These are phyloP conservation scores for Antedon mediterranea DNA, from an alignment of 53 echinoderm and acorn worm genomes.

Conservation along the genomic window DNA sequence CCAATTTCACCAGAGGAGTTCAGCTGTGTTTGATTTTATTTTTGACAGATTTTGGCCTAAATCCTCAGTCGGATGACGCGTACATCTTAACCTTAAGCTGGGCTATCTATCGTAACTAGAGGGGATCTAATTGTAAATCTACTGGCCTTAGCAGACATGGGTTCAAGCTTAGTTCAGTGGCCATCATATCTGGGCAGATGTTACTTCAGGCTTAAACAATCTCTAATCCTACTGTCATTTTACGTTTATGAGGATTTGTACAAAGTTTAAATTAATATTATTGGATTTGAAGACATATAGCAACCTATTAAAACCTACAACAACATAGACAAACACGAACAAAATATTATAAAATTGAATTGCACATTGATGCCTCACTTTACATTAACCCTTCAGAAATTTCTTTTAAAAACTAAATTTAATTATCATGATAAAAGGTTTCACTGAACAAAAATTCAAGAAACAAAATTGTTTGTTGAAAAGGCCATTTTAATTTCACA, in stretches of 20 bases:
- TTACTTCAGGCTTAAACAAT: background rate
- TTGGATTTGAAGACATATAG: background rate
- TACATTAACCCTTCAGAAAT: no score
- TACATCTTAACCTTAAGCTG: background rate
- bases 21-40: background rate
- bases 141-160: background rate
- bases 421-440: no score
- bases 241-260: background rate
- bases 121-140: background rate
- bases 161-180: background rate
- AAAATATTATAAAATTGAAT: background rate
- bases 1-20: background rate
- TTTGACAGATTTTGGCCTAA: background rate
- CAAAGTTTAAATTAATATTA: background rate
- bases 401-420: no score
- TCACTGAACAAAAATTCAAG: no score
- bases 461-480: no score
- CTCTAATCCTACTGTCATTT: background rate
- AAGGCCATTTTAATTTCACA: no score
- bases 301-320: background rate
- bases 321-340: no score
- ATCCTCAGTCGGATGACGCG: background rate
- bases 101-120: background rate
- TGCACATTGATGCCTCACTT: background rate
- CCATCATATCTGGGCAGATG: background rate